Base-by-base conservation (phyloP, 2,797 vertebrate genomes). In the Sparidentex hasta region DNA sequence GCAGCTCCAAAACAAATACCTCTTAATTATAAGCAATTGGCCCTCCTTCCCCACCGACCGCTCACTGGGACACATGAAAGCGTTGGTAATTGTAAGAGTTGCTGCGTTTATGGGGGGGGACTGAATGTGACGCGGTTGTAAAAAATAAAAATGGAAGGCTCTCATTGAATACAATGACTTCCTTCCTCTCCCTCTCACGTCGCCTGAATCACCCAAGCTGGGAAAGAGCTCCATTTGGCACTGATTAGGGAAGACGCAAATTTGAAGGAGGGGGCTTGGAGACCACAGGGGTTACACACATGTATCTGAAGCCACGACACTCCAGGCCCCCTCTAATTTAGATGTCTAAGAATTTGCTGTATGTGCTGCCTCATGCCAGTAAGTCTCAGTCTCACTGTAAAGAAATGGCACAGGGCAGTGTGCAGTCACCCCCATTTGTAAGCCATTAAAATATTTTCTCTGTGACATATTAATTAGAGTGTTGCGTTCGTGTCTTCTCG, bases 391-490 rank as follows among this genome's bases (percentile, higher is more conserved):
- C 90, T 92, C 90, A 84, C 82, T 79, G 80, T 88, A 90, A 90
- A 87, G 88, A 88, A 88, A 92, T 87, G 92, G 74, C 85, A 81
- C 57, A 71, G 72, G 81, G 91, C 91, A 91, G 82, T 51, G 66
- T 81, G 88, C 82, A 86, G 72, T 87, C 85, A 73, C 82, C 78
- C 80, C 90, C 94, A 94, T 94, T 95, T 95, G 93, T 90, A 92
- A 95, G 88, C 78, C 88, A 93, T 95, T 95, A 92, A 94, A 93
- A 94, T 93, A 92, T 89, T 94, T 95, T 93, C 85, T 84, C 72
- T 89, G 87, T 91, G 91, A 89, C 88, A 93, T 92, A 92, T 91
- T 94, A 94, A 95, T 95, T 91, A 91, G 85, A 81, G 83, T 41
- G 78, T 65, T 88, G 77, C 52, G 65, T 82, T 84, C 70, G 50